These are phyloP conservation scores for Colletes gigas DNA, from an alignment of 1,140 invertebrate genomes.

Conservation along the genomic window DNA sequence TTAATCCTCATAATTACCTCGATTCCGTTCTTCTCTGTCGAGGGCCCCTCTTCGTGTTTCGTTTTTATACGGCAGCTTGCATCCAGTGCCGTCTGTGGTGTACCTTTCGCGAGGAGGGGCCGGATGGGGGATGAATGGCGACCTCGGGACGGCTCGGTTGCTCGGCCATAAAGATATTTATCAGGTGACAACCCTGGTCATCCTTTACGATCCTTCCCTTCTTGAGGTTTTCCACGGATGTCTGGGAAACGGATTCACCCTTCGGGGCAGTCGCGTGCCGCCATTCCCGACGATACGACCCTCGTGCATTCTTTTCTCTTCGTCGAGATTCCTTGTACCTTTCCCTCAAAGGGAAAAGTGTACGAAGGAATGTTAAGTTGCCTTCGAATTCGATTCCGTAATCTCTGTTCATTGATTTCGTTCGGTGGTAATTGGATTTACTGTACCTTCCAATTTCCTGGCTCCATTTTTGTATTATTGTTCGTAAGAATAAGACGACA, in stretches of 20 bases:
- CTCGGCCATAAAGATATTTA: conserved; percentile 73
- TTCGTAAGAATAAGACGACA: not conserved
- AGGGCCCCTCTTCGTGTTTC: conserved; percentile 39
- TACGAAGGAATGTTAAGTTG: not conserved
- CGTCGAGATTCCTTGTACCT: conserved; percentile 22
- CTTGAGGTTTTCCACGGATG: conserved; percentile 42
- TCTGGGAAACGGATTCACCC: conserved; percentile 24
- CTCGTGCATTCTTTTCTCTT: conserved; percentile 35
- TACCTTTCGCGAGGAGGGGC: conserved; percentile 7
- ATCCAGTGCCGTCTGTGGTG: conserved; percentile 2
- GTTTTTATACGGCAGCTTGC: conserved; percentile 70
- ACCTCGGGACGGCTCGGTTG: not conserved
- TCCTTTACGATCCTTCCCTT: conserved; percentile 61
- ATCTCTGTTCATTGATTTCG: not conserved
- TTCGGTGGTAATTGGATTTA: not conserved
- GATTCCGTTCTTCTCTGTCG: conserved; percentile 59
- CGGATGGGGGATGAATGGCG: not conserved
- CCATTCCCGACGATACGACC: conserved; percentile 16
- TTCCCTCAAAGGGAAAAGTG: not conserved
- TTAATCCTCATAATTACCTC: conserved; percentile 80
- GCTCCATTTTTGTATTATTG: not conserved
- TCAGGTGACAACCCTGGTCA: conserved; percentile 67
- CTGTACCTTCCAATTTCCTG: not conserved
- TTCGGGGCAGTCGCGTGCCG: conserved; percentile 51
- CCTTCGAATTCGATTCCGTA: not conserved